Base-by-base conservation (phyloP, 2,797 vertebrate species). In the Falco berigora region DNA sequence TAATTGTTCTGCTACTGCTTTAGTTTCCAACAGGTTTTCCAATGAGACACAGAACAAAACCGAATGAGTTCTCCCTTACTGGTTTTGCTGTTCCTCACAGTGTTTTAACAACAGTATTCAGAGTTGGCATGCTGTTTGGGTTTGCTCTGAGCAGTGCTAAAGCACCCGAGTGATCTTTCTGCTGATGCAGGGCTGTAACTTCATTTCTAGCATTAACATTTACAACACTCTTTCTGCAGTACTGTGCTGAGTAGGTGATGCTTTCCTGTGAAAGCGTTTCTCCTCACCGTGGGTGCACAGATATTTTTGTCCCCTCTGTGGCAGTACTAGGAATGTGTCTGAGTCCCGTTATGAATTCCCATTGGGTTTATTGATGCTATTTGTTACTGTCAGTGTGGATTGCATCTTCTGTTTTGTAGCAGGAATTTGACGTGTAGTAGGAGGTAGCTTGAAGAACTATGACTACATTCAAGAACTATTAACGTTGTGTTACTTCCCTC, bases 1-100 rank as follows among this genome's bases (percentile, higher is more conserved):
- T 34, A 34, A 4, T 86, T 90, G 14, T 17, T 40, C 13, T 46
- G 25, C 27, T 87, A 28, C 30, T 83, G 52, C 44, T 85, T 50
- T 55, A 22, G 15, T 66, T 87, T 55, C 8, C 13, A 30, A 1
- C 5, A 56, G 14, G 12, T 58, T 49, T 83, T 46, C 49, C 13
- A 47, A 5, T 9, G 10, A 28, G 64, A 21, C 22, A 36, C 27
- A 8, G 62, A 50, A 4, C 69, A 42, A 81, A 83, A 11, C 6
- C 1, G 1, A 0, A 15, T 21, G 52, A 68, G 10, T 79, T 79
- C n/a, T 61, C 24, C 66, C 23, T 42, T 28, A 1, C 46, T 64
- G 46, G 14, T 69, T 88, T 81, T 1, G 3, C 19, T 40, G 63
- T 36, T 86, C 34, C 14, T 90, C 1, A 0, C 7, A 3, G 20